Evolutionary conservation across 2,888 invertebrate genomes (phyloP), one percentile per base, ranked within the genome.

Genomic region (Cataglyphis altisquamis): DNA sequence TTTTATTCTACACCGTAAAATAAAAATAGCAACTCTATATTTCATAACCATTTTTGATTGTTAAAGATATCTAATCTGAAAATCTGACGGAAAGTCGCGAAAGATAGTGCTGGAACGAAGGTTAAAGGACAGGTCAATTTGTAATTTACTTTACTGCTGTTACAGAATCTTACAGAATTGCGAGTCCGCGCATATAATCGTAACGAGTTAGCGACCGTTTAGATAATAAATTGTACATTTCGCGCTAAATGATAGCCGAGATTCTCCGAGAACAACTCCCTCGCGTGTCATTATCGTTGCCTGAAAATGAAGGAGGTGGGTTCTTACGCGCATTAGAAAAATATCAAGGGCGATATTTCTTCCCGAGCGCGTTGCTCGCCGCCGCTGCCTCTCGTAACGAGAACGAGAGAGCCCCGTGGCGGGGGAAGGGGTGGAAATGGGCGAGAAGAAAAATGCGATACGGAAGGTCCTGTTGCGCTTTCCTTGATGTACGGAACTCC

Each of bases 391-490:
- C 21, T 63, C 57, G 80, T 63, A 45, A 64, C 78, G 60, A 74
- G 73, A 29, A 64, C 45, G 83, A 9, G 63, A 52, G 52, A n/a
- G 55, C 10, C 21, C 36, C 15, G 60, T n/a, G 36, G 55, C 15
- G 36, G 32, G 52, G 63, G 57, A 36, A 25, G 73, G 64, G 25
- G 48, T 18, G 25, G 62, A 60, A 74, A 80, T 55, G 67, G 78
- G 9, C n/a, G 75, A 55, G 48, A 82, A 75, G 81, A 80, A 82
- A 81, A 81, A 82, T 72, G 55, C 78, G 60, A 82, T 63, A 57
- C 81, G 70, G 72, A 82, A 62, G 73, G 45, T 87, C 89, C 89
- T 89, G 89, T 89, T 87, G 89, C 89, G 86, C 75, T 70, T 67
- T 68, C 41, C 32, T 70, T 64, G 68, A 74, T 82, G 52, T 77